Percentiles rank a stretch among this genome's conserved stretches.
Evolutionary conservation across 2,888 invertebrate genomes (phyloP).

Genomic region (Toxonevra muliebris): DNA sequence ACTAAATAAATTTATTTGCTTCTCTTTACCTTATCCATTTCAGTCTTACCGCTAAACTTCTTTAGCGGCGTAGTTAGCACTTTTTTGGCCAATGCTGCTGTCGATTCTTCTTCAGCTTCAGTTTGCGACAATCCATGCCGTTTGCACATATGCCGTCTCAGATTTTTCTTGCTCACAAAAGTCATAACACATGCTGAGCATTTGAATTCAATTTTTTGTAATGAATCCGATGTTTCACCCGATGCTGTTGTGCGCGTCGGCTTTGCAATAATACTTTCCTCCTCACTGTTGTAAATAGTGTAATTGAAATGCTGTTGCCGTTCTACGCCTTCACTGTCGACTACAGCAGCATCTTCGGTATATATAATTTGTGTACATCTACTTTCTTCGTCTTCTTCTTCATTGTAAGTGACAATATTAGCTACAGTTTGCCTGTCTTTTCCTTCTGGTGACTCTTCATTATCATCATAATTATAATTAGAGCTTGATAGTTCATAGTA

Average conservation of each 20-base stretch:
- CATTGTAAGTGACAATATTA: background rate
- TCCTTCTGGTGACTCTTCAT: background rate
- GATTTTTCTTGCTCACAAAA: conserved; percentile 40
- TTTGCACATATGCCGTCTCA: conserved; percentile 39
- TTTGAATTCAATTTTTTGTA: conserved; percentile 39
- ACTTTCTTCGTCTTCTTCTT: conserved; percentile 7
- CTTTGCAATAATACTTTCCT: conserved; percentile 41
- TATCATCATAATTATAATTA: conserved; percentile 20
- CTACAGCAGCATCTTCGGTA: conserved; percentile 21
- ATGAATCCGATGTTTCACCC: conserved; percentile 17
- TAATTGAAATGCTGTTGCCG: conserved; percentile 47
- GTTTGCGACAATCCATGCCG: conserved; percentile 23
- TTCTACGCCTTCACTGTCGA: conserved; percentile 6
- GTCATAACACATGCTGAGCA: conserved; percentile 41
- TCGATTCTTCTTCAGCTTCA: background rate
- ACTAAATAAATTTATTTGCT: background rate
- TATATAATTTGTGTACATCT: conserved; percentile 12
- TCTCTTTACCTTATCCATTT: no score
- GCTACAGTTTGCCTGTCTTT: background rate
- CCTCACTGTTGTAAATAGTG: conserved; percentile 45
- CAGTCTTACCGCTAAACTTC: no score
- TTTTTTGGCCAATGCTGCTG: background rate
- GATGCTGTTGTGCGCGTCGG: background rate
- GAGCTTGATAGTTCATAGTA: conserved; percentile 29
- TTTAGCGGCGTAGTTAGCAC: no score